A percentile compares a stretch with the other conserved stretches of the same genome.
Evolutionary conservation across 2,888 invertebrate species (phyloP).

Genomic region (Pimpla rufipes): DNA sequence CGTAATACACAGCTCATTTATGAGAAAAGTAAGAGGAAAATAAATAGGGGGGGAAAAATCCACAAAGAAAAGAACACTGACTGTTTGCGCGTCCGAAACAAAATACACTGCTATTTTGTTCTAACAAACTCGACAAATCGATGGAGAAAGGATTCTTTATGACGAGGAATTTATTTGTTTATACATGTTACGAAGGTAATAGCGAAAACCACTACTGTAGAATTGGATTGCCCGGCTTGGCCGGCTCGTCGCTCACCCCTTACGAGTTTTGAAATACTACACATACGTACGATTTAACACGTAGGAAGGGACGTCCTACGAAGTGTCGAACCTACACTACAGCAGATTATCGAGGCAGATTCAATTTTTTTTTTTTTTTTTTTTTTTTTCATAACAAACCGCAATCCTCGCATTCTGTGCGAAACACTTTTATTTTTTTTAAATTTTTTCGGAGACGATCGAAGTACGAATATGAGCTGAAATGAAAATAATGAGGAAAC

Average conservation of each 20-base stretch:
- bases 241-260: slow-evolving; percentile 20
- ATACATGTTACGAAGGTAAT: slow-evolving; percentile 74
- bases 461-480: slow-evolving; percentile 55
- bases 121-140: slow-evolving; percentile 35
- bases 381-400: slow-evolving; percentile 26
- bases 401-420: slow-evolving; percentile 28
- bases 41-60: neutral
- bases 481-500: slow-evolving; percentile 54
- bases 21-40: slow-evolving; percentile 55
- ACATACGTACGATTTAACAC: slow-evolving; percentile 17
- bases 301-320: slow-evolving; percentile 24
- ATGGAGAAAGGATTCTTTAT: slow-evolving; percentile 47
- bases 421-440: slow-evolving; percentile 55
- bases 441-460: slow-evolving; percentile 10
- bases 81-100: slow-evolving; percentile 17
- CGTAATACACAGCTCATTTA: slow-evolving; percentile 20
- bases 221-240: slow-evolving; percentile 61
- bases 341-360: slow-evolving; percentile 49
- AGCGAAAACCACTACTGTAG: slow-evolving; percentile 55
- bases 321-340: slow-evolving; percentile 45
- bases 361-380: slow-evolving; percentile 37
- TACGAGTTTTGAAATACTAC: slow-evolving; percentile 15
- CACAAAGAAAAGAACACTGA: slow-evolving; percentile 3
- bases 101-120: slow-evolving; percentile 5
- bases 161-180: slow-evolving; percentile 73